These are phyloP conservation scores for Criorhina ranunculi DNA, from an alignment of 2,888 invertebrate genomes.

Conservation along the genomic window DNA sequence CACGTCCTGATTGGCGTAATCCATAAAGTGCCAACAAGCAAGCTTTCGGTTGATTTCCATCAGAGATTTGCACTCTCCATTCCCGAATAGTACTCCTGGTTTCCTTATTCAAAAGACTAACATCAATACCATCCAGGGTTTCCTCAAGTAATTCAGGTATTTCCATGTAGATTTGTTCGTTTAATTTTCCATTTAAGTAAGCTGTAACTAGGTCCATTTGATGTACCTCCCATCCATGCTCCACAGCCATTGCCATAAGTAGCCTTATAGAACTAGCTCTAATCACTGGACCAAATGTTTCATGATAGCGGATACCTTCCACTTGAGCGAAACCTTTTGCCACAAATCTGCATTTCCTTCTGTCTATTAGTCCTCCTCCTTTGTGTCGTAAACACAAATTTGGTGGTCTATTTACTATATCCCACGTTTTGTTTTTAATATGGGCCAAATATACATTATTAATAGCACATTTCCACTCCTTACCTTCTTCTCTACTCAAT, in stretches of 20 bases:
- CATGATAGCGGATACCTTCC: no score
- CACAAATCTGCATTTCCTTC: no score
- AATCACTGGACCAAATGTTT: constrained; percentile 65
- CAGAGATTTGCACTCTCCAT: neutral
- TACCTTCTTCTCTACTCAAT: constrained; percentile 21
- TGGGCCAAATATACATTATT: constrained; percentile 5
- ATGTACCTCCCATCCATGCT: constrained; percentile 52
- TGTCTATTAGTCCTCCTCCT: constrained; percentile 20
- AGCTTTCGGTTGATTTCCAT: constrained; percentile 22
- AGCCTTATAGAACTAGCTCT: constrained; percentile 33
- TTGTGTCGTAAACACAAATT: constrained; percentile 28
- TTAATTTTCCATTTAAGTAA: constrained; percentile 16
- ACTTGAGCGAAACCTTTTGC: constrained; percentile 72
- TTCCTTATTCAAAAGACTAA: no score
- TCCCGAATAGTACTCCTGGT: no score
- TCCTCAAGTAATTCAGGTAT: constrained; percentile 3
- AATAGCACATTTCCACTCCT: constrained; percentile 21
- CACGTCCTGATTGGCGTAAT: constrained; percentile 21
- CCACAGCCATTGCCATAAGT: constrained; percentile 50
- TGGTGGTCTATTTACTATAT: constrained; percentile 9
- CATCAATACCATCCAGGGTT: constrained; percentile 10
- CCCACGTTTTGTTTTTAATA: constrained; percentile 12
- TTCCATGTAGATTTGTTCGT: no score
- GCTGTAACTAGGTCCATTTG: constrained; percentile 71
- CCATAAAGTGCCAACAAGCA: constrained; percentile 39